These are phyloP conservation scores for Cyrtodaria siliqua DNA, from an alignment of 2,888 invertebrate genomes.

Conservation along the genomic window DNA sequence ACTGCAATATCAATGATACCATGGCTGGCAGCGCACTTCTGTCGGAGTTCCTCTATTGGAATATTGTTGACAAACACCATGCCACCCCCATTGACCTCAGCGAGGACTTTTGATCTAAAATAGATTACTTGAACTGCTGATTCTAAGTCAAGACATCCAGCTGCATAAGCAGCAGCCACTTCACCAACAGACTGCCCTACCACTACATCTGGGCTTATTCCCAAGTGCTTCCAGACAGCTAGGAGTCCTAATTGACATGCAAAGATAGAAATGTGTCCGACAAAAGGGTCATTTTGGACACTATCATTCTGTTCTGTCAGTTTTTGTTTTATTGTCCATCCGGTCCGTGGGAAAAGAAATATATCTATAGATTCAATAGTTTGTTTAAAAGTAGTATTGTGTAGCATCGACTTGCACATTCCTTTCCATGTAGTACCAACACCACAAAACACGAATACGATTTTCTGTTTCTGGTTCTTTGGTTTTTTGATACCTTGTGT, in stretches of 20 bases:
- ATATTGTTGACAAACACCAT: conserved; percentile 68
- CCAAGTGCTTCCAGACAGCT: conserved; percentile 61
- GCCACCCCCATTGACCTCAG: conserved; percentile 59
- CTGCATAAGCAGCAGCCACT: conserved; percentile 70
- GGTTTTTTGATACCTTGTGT: no score
- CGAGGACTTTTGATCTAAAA: conserved; percentile 61
- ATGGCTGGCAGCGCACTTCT: conserved; percentile 23
- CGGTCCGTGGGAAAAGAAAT: conserved; percentile 26
- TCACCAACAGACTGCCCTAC: conserved; percentile 78
- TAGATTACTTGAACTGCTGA: conserved; percentile 71
- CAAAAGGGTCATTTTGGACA: conserved; percentile 55
- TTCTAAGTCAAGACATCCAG: conserved; percentile 60
- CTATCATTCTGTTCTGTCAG: conserved; percentile 14
- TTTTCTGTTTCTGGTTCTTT: not conserved
- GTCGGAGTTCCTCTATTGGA: conserved; percentile 42
- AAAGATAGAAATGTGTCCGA: conserved; percentile 73
- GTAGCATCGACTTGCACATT: conserved; percentile 64
- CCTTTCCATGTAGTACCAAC: conserved; percentile 69
- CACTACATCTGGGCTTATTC: conserved; percentile 63
- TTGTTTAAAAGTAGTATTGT: conserved; percentile 39
- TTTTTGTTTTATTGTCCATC: conserved; percentile 36
- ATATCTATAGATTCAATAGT: conserved; percentile 50
- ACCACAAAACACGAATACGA: conserved; percentile 72
- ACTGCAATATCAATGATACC: conserved; percentile 61
- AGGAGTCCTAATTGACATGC: conserved; percentile 65